Evolutionary conservation across 2,797 vertebrate genomes (phyloP).

Genomic region (Sebastes iracundus): DNA sequence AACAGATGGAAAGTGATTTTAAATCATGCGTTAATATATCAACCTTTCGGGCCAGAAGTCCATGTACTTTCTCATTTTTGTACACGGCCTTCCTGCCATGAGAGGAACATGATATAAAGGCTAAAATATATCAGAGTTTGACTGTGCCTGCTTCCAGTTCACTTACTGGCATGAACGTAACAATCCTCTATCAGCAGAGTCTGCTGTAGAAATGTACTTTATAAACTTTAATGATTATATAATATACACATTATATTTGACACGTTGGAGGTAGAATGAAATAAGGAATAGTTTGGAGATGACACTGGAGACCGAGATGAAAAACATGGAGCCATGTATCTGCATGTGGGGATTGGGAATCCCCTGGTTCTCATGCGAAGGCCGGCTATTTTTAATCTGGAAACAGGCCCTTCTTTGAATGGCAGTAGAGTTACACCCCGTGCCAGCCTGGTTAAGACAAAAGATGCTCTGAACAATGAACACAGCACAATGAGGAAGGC

Average conservation of each 20-base stretch:
- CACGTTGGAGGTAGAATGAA: slow-evolving; percentile 12
- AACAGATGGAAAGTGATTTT: neutral
- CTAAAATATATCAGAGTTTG: neutral
- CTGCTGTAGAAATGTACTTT: neutral
- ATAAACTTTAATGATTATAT: neutral
- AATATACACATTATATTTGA: neutral
- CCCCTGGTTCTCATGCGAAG: slow-evolving; percentile 70
- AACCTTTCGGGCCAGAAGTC: neutral
- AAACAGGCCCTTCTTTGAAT: slow-evolving; percentile 59
- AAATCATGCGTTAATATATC: neutral
- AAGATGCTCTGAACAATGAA: slow-evolving; percentile 51
- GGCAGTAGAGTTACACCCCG: slow-evolving; percentile 4
- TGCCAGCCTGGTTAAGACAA: slow-evolving; percentile 53
- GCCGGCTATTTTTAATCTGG: slow-evolving; percentile 74
- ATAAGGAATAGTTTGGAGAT: slow-evolving; percentile 28
- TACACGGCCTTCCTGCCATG: neutral
- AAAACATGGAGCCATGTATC: slow-evolving; percentile 43
- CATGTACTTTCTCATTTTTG: neutral
- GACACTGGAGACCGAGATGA: slow-evolving; percentile 37
- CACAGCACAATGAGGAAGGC: slow-evolving; percentile 35
- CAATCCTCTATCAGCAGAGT: neutral
- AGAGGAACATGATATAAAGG: neutral
- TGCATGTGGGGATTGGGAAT: slow-evolving; percentile 41
- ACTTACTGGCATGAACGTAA: neutral
- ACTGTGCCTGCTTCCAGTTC: slow-evolving; percentile 1